Evolutionary conservation across 2,888 invertebrate species (phyloP), one percentile per base, ranked within the genome.

Genomic region (Agrochola litura): DNA sequence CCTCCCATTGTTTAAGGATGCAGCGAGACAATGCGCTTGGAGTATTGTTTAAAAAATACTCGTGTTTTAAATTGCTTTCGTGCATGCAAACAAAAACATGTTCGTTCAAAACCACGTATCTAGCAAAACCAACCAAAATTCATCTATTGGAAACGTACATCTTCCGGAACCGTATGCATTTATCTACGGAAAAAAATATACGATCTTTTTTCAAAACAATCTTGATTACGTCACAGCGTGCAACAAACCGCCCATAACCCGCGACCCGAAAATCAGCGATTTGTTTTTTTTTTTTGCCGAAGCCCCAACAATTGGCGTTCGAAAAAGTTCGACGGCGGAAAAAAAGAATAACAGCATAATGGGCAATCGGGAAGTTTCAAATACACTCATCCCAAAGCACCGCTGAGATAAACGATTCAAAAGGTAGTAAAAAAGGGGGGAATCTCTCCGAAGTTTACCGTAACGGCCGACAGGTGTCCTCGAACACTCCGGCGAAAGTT

Each of bases 391-490:
- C 89, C 86, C 88, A 83, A 90, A 91, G 90, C 86, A 88, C 89
- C 89, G 88, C 86, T 87, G 90, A 91, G 91, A 92, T 92, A 92
- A 92, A 92, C 92, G 92, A 89, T 89, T 91, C 88, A 91, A 91
- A 91, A 89, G 90, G 90, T 88, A 90, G 90, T 91, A 91, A 91
- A 92, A 90, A 86, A 86, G 86, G 86, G 89, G 84, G 82, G 83
- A 81, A 84, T 80, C 82, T 82, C 76, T 82, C 63, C 67, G 77
- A 90, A 93, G 90, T 90, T 93, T 91, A 87, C 86, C 88, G 85
- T 88, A 91, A 92, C 89, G 90, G 91, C 90, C 89, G 90, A 89
- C 94, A 94, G 94, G 94, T 94, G 94, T 92, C 92, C 91, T 90
- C 90, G 86, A 88, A 82, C 79, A 76, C 78, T 83, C 73, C 61